Evolutionary conservation across 2,797 vertebrate genomes (phyloP), one percentile per base, ranked within the genome.

Genomic region (Cryptoblepharus egeriae): DNA sequence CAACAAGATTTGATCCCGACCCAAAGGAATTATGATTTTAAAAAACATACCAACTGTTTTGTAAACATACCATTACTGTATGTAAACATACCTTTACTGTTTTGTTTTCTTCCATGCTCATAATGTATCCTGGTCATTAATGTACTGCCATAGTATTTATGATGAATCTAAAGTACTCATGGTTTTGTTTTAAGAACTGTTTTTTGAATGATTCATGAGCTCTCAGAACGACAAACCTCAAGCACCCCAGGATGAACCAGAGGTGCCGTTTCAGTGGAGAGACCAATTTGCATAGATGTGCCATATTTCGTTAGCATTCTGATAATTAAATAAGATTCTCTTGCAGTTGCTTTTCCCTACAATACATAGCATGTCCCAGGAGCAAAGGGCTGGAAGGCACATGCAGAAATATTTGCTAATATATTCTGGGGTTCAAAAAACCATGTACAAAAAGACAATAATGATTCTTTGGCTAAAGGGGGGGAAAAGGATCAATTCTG

Each of bases 121-220:
- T 77, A 49, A 64, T 28, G 32, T 20, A 73, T 63, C 57, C 65
- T 22, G 39, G 24, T n/a, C 65, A 77, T n/a, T n/a, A 61, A 49
- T 16, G 1, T 69, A n/a, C n/a, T 61, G 65, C 64, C 26, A 55
- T 72, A 74, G 32, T 32, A 37, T 30, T 86, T 55, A 57, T 76
- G 77, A 57, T 65, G 80, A 75, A 71, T 86, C 32, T 64, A 76
- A 67, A 52, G 45, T 37, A 52, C 42, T 26, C 8, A 11, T 35
- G 45, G 76, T 63, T 67, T 24, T 30, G 61, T 63, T 67, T 1
- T 64, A 1, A 28, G 61, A 85, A 87, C 82, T 73, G 32, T n/a
- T 72, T 67, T 83, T 76, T 87, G n/a, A 87, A 79, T 76, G 39
- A 86, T 79, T 85, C 60, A 69, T 60, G 72, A 85, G 35, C 8